Evolutionary conservation across 2,797 vertebrate species (phyloP).

Genomic region (Microhierax caerulescens): DNA sequence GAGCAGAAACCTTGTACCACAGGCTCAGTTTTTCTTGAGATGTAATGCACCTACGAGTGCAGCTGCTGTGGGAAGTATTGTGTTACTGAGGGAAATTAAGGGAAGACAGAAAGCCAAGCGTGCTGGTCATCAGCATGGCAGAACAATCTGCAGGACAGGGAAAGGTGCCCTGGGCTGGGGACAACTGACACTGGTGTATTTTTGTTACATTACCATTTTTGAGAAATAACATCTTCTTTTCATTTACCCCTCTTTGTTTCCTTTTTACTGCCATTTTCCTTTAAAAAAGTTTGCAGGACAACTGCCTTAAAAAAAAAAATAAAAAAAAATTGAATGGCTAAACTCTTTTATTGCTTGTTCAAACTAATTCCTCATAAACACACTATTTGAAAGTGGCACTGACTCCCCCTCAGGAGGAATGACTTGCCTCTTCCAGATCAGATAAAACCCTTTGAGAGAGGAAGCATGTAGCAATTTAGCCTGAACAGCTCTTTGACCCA

Average conservation of each 20-base stretch:
- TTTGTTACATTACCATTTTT: not conserved
- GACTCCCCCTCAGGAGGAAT: not conserved
- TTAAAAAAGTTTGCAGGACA: not conserved
- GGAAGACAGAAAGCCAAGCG: not conserved
- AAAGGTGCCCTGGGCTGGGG: not conserved
- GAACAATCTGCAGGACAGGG: not conserved
- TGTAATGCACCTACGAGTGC: rapidly evolving
- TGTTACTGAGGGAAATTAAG: not conserved
- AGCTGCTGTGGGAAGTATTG: not conserved
- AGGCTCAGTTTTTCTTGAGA: not conserved
- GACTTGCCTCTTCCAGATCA: not conserved
- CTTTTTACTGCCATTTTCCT: not conserved
- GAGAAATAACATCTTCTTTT: not conserved
- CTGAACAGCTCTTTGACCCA: not conserved
- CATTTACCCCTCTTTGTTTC: not conserved
- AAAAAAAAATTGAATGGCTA: not conserved
- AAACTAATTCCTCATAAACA: not conserved
- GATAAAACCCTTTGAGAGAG: not conserved
- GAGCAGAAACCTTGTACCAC: not conserved
- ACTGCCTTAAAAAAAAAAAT: not conserved
- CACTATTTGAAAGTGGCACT: not conserved
- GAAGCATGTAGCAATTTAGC: not conserved
- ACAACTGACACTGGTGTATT: not conserved
- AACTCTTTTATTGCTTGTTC: not conserved
- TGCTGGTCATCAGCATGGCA: not conserved